Percentiles rank a stretch among this genome's conserved stretches.
Evolutionary conservation across 2,113 vertebrate genomes (phyloP).

Genomic region (Paradoxurus hermaphroditus): DNA sequence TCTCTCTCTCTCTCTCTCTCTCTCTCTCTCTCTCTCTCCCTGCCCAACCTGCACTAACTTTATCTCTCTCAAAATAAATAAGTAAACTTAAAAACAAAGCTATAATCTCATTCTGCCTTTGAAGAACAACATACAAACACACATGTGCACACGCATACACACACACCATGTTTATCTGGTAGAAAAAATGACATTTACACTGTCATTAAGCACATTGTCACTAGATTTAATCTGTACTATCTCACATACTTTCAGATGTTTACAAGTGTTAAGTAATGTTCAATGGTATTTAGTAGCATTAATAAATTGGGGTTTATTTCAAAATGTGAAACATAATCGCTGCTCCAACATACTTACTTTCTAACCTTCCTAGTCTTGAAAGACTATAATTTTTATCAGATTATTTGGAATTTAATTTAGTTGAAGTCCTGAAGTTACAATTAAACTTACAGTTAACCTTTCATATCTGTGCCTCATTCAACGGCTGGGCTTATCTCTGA

Average conservation of each 20-base stretch:
- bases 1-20: no score
- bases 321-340: constrained; percentile 60
- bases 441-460: constrained; percentile 74
- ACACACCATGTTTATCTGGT: not conserved
- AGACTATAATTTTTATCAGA: constrained; percentile 65
- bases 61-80: no score
- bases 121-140: not conserved
- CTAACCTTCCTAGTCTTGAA: constrained; percentile 70
- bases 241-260: constrained; percentile 48
- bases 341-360: constrained; percentile 53
- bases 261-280: constrained; percentile 42
- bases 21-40: no score
- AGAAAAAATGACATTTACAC: constrained; percentile 71
- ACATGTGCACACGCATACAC: not conserved
- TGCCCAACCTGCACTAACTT: no score
- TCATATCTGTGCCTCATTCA: constrained; percentile 62
- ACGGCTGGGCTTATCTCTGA: constrained; percentile 69
- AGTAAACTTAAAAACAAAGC: no score
- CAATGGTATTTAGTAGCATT: constrained; percentile 69
- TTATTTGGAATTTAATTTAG: constrained; percentile 74
- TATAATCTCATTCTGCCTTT: not conserved
- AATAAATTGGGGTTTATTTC: constrained; percentile 73
- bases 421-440: constrained; percentile 72
- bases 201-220: constrained; percentile 58
- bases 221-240: constrained; percentile 68